Evolutionary conservation across 1,140 invertebrate genomes (phyloP), one percentile per base, ranked within the genome.

Genomic region (Lordiphosa stackelbergi): DNA sequence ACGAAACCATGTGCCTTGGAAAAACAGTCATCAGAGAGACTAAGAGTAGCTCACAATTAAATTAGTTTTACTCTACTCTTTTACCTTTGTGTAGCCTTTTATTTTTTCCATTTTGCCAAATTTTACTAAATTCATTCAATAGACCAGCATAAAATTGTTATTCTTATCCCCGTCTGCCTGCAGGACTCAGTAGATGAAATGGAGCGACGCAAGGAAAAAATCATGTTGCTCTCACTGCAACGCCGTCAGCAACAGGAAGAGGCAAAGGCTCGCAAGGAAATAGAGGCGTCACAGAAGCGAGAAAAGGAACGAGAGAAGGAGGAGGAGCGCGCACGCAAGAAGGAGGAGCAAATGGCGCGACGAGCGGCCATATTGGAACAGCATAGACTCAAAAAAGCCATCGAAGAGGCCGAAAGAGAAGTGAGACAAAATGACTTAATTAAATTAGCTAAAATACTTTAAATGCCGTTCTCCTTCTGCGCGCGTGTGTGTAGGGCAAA

Each of bases 331-430:
- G 90, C 92, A 37, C 91, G 93, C 45, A 96, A 97, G 85, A 97
- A 97, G 88, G 94, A 96, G 68, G 96, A 98, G 85, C 97, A 98
- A 86, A 93, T 93, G 79, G 91, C 93, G 34, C 90, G 96, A 70
- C 89, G 97, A 58, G 94, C 96, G 61, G 91, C 91, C 58, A 99
- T 99, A 87, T 91, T 98, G 66, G 96, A 98, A 86, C 94, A 97
- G 87, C 96, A 99, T 89, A 96, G 97, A 89, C 91, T 98, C 69
- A 96, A 98, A 84, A 99, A 99, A 89, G 94, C 95, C 38, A 93
- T 95, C 52, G 95, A 97, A 88, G 96, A 97, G 90, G 94, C 95
- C 38, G 95, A 97, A 85, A 90, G 94, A 89, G 95, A 96, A 90
- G 95, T 95, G 85, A 38, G 31, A 24, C 61, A 66, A 42, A 16